These are phyloP conservation scores for Volucella inanis DNA, from an alignment of 2,888 invertebrate genomes.

Conservation along the genomic window DNA sequence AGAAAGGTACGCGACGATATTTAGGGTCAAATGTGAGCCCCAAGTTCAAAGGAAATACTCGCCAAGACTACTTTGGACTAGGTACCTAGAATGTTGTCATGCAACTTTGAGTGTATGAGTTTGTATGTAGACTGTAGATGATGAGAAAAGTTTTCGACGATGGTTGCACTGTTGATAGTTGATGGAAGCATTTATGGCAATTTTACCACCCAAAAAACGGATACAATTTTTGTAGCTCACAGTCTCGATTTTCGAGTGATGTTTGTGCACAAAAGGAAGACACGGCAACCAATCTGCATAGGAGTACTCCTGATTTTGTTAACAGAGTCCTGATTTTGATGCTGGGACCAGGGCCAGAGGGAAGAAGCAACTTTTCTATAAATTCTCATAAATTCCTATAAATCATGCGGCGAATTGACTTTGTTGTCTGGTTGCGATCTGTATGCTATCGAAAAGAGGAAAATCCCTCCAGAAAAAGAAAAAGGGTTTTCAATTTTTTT, in stretches of 20 bases:
- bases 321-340: background rate
- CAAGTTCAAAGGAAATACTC: constrained; percentile 66
- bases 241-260: constrained; percentile 37
- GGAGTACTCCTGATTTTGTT: constrained; percentile 6
- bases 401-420: constrained; percentile 70
- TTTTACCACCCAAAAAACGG: constrained; percentile 52
- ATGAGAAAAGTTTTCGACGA: constrained; percentile 46
- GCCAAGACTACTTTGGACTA: constrained; percentile 31
- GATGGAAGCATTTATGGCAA: constrained; percentile 62
- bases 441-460: constrained; percentile 40
- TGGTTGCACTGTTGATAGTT: constrained; percentile 31
- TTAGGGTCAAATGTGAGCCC: constrained; percentile 34
- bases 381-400: constrained; percentile 52
- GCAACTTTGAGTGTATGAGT: too few species aligned
- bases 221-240: constrained; percentile 44
- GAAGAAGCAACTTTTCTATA: too few species aligned
- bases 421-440: constrained; percentile 70
- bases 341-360: too few species aligned
- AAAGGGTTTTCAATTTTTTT: constrained; percentile 7
- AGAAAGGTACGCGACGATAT: background rate
- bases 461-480: constrained; percentile 30
- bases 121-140: constrained; percentile 17
- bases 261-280: constrained; percentile 12
- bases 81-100: constrained; percentile 19
- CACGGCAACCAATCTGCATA: constrained; percentile 28